A percentile compares a stretch with the other conserved stretches of the same genome.
Evolutionary conservation across 2,797 vertebrate species (phyloP).

Genomic region (Artibeus jamaicensis): DNA sequence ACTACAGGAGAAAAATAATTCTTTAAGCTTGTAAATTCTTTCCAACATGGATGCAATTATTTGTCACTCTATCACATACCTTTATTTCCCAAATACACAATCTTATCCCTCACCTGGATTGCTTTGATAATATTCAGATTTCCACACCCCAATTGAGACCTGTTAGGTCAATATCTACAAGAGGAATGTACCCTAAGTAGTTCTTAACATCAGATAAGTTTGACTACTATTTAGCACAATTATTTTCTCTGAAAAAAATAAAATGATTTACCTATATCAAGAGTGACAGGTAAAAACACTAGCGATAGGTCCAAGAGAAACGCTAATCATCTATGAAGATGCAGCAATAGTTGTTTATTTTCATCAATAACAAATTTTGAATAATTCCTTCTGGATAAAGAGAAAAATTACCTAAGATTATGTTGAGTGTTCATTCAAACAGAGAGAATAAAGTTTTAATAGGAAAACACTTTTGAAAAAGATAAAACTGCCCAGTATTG

Average conservation of each 20-base stretch:
- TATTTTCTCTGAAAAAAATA: background rate
- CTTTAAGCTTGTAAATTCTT: background rate
- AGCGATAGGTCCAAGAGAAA: background rate
- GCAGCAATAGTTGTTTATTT: background rate
- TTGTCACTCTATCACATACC: background rate
- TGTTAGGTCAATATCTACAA: background rate
- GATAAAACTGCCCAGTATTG: background rate
- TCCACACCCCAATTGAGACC: background rate
- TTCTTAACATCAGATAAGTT: background rate
- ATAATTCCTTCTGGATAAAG: background rate
- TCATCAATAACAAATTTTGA: background rate
- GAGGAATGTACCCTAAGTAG: background rate
- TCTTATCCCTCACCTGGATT: background rate
- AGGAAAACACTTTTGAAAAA: background rate
- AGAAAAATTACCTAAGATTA: background rate
- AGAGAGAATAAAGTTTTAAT: background rate
- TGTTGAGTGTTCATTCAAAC: background rate
- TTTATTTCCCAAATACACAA: background rate
- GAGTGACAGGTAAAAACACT: background rate
- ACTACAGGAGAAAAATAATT: background rate
- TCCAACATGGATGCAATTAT: background rate
- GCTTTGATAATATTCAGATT: background rate
- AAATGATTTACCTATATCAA: background rate
- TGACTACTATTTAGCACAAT: background rate
- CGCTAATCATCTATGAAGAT: background rate